Conservation (phyloP, 2,888 invertebrate species). For the Kryphioiulus occultus region DNA sequence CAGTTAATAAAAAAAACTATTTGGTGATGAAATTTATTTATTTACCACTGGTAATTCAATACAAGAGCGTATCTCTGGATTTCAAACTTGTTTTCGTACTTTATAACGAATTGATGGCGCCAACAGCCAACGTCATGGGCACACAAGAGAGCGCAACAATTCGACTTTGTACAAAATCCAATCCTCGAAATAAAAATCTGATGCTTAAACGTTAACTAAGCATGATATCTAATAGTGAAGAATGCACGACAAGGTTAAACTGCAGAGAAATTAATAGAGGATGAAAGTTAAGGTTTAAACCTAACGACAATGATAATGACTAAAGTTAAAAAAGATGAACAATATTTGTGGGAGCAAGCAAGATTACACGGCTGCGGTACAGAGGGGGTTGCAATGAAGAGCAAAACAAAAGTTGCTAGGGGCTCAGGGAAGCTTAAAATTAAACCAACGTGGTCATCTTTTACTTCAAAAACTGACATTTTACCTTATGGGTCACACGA, state of each 20-base stretch:
- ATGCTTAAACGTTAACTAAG: constrained; percentile 13
- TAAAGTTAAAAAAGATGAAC: constrained; percentile 28
- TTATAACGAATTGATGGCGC: neutral
- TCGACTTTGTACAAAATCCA: neutral
- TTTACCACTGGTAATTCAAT: neutral
- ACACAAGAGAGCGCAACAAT: neutral
- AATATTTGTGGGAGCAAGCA: neutral
- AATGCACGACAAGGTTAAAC: neutral
- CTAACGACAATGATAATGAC: neutral
- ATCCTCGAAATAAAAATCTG: constrained; percentile 1
- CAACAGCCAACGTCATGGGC: neutral
- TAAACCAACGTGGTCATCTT: neutral
- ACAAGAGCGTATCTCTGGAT: neutral
- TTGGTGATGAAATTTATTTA: neutral
- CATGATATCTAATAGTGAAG: neutral
- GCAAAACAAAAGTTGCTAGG: neutral
- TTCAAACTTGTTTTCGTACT: neutral
- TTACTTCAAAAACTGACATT: constrained; percentile 1
- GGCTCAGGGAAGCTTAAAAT: neutral
- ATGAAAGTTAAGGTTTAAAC: neutral
- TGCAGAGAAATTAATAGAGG: neutral
- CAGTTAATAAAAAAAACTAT: no score
- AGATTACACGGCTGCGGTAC: neutral
- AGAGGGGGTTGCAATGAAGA: neutral
- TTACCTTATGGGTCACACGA: neutral